These are phyloP conservation scores for Phlogophora meticulosa DNA, from an alignment of 2,888 invertebrate species.

Conservation along the genomic window DNA sequence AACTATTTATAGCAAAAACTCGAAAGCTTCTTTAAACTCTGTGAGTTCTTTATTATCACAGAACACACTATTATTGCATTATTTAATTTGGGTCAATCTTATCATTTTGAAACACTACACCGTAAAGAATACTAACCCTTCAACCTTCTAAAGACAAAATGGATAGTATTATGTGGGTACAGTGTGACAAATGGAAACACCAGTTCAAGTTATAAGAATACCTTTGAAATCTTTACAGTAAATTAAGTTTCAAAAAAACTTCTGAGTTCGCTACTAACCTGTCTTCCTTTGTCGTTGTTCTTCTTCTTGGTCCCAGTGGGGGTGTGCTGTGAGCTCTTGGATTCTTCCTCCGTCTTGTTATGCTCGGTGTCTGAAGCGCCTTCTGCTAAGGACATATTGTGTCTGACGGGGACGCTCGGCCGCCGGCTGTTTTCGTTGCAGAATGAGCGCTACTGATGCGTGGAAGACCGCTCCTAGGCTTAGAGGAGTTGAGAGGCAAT, in stretches of 20 bases:
- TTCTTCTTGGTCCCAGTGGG: conserved; percentile 66
- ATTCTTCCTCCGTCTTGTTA: conserved; percentile 66
- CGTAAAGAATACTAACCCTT: not conserved
- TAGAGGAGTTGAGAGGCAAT: conserved; percentile 43
- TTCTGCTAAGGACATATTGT: conserved; percentile 88
- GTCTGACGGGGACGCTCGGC: conserved; percentile 78
- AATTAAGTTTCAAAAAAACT: not conserved
- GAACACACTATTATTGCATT: no score
- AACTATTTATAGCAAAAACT: no score
- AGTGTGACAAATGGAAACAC: no score
- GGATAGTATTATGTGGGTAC: no score
- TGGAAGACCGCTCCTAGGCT: conserved; percentile 79
- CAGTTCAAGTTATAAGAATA: not conserved
- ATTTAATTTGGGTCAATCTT: no score
- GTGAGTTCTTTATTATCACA: no score
- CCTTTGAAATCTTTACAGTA: not conserved
- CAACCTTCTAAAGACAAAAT: not conserved
- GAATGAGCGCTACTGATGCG: conserved; percentile 80
- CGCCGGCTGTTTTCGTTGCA: conserved; percentile 79
- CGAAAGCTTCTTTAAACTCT: no score
- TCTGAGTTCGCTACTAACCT: conserved; percentile 58
- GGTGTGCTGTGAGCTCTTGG: conserved; percentile 56
- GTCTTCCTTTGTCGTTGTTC: conserved; percentile 69
- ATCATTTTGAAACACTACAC: not conserved
- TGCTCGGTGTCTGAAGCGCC: conserved; percentile 86